phyloP scores from a whole-genome alignment of 2,888 invertebrate genomes.

The Colostygia pectinataria region DNA sequence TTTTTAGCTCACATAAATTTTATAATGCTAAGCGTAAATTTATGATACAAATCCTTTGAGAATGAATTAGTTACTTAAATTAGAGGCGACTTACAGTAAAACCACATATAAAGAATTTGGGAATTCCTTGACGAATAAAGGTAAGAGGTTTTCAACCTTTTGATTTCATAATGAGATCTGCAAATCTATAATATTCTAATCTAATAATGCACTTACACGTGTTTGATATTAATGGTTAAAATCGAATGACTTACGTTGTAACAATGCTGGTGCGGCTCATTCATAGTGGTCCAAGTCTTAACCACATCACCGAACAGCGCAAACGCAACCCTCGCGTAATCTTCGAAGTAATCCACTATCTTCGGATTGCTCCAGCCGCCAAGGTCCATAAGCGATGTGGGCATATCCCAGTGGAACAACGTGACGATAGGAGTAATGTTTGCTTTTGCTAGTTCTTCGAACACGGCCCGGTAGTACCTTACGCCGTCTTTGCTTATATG shows the following conservation, averaged over 20 bases:
- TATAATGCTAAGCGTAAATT: no score
- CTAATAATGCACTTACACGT: no score
- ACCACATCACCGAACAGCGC: slow-evolving; percentile 85
- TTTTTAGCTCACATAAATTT: no score
- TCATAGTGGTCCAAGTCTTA: slow-evolving; percentile 89
- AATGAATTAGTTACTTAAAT: no score
- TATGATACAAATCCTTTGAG: no score
- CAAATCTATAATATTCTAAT: no score
- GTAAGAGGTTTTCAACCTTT: no score
- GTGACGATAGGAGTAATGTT: slow-evolving; percentile 87
- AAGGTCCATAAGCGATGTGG: slow-evolving; percentile 75
- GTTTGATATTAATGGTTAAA: no score
- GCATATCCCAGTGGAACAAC: slow-evolving; percentile 85
- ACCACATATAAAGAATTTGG: no score
- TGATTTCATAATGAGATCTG: no score
- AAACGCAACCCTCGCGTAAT: slow-evolving; percentile 81
- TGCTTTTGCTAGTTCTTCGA: slow-evolving; percentile 85
- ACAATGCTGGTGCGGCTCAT: slow-evolving; percentile 86
- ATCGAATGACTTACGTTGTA: slow-evolving; percentile 67
- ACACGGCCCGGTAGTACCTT: slow-evolving; percentile 88
- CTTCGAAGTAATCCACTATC: slow-evolving; percentile 78
- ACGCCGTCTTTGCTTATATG: slow-evolving; percentile 87
- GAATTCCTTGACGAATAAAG: no score
- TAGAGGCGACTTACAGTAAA: no score
- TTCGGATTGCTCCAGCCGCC: slow-evolving; percentile 80